These are phyloP conservation scores for Caenorhabditis brenneri DNA, from an alignment of 1,140 invertebrate species.

Conservation along the genomic window DNA sequence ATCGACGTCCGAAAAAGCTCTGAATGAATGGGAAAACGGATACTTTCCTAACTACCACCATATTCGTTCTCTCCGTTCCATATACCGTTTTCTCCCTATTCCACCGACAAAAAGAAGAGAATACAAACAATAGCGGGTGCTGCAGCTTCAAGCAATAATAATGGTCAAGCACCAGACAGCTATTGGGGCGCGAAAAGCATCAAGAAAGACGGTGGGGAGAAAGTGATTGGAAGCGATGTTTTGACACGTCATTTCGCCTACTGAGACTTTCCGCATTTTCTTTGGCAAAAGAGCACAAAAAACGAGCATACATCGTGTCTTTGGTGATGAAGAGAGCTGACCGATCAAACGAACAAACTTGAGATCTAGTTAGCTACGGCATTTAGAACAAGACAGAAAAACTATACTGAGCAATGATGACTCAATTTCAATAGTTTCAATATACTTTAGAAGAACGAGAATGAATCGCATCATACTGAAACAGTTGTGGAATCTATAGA, in stretches of 20 bases:
- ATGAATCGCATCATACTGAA: too few species aligned
- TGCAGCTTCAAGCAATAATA: constrained; percentile 15
- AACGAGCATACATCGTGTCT: not conserved
- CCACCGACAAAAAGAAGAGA: not conserved
- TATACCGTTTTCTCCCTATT: constrained; percentile 8
- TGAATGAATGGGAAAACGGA: not conserved
- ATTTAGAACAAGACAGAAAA: not conserved
- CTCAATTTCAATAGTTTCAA: not conserved
- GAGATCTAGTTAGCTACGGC: not conserved
- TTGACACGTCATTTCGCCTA: not conserved
- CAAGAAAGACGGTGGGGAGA: not conserved
- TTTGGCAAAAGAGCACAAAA: not conserved
- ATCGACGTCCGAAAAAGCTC: not conserved
- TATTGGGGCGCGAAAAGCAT: not conserved
- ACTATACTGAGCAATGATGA: not conserved
- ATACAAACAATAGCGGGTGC: constrained; percentile 6
- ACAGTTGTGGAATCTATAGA: too few species aligned
- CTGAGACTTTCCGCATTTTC: not conserved
- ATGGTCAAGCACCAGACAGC: constrained; percentile 40
- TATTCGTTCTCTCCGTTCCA: not conserved
- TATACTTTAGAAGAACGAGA: too few species aligned
- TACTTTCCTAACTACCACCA: not conserved
- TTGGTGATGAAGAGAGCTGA: not conserved
- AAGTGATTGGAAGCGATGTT: constrained; percentile 15
- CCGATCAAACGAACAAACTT: not conserved